Percentiles rank a stretch among this genome's conserved stretches.
These are phyloP conservation scores for Oxyscelio sp. DNA, from an alignment of 2,888 invertebrate genomes.

Conservation along the genomic window DNA sequence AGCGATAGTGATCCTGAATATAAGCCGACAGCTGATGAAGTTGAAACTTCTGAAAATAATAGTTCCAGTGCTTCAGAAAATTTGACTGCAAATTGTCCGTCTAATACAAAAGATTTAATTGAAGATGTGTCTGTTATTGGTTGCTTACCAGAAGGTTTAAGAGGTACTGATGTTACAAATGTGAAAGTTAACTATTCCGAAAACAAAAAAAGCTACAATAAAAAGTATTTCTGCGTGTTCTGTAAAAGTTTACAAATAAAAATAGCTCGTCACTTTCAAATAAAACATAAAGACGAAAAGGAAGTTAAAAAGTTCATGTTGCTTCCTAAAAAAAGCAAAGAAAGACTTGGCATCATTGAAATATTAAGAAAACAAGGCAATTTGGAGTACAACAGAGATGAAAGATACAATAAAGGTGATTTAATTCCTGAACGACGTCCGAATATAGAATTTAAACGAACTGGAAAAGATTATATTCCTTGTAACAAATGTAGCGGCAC, in stretches of 20 bases:
- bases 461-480: neutral
- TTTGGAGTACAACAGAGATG: neutral
- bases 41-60: too few species aligned
- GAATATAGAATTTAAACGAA: neutral
- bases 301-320: conserved; percentile 4
- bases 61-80: too few species aligned
- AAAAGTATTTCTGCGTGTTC: conserved; percentile 8
- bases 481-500: neutral
- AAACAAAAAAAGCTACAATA: too few species aligned
- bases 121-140: too few species aligned
- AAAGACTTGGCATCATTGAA: neutral
- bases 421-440: conserved; percentile 24
- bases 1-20: too few species aligned
- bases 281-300: neutral
- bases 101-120: too few species aligned
- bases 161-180: too few species aligned
- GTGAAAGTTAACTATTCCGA: too few species aligned
- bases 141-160: too few species aligned
- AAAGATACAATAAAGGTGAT: neutral
- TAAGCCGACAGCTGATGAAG: too few species aligned
- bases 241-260: conserved; percentile 6
- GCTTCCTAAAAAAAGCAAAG: neutral
- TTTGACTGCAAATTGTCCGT: too few species aligned
- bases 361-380: conserved; percentile 8
- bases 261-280: conserved; percentile 17